These are phyloP conservation scores for Salvelinus sp. DNA, from an alignment of 2,113 vertebrate species.

Conservation along the genomic window DNA sequence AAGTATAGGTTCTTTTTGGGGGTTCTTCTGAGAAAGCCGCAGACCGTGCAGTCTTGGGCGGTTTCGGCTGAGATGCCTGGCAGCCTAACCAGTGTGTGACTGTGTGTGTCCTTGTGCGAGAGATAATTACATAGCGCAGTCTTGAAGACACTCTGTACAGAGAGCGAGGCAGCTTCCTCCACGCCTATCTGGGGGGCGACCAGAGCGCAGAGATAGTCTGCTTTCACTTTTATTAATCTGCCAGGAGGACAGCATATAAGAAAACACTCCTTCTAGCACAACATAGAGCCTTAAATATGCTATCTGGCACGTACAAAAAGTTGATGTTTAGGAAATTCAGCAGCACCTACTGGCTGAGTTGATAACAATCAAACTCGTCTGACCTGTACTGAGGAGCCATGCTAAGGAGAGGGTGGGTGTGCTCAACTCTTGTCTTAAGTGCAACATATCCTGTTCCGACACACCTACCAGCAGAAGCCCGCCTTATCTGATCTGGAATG, in stretches of 20 bases:
- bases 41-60: constrained; percentile 21
- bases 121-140: constrained; percentile 51
- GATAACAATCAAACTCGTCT: constrained; percentile 18
- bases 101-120: constrained; percentile 32
- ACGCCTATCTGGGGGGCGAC: constrained; percentile 20
- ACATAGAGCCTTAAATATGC: neutral
- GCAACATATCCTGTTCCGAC: constrained; percentile 39
- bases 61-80: constrained; percentile 42
- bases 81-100: constrained; percentile 21
- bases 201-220: neutral
- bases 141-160: constrained; percentile 36
- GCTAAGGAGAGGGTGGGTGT: neutral
- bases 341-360: neutral
- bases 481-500: neutral
- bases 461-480: constrained; percentile 26
- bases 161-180: constrained; percentile 35
- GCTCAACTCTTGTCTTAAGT: constrained; percentile 4
- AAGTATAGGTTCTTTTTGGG: constrained; percentile 41
- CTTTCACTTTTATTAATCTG: neutral
- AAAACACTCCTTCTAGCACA: neutral
- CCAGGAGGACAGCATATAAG: neutral
- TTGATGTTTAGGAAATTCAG: neutral
- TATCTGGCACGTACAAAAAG: neutral
- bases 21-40: constrained; percentile 41
- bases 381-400: constrained; percentile 29